These are phyloP conservation scores for Eupithecia subfuscata DNA, from an alignment of 2,888 invertebrate genomes.

Conservation along the genomic window DNA sequence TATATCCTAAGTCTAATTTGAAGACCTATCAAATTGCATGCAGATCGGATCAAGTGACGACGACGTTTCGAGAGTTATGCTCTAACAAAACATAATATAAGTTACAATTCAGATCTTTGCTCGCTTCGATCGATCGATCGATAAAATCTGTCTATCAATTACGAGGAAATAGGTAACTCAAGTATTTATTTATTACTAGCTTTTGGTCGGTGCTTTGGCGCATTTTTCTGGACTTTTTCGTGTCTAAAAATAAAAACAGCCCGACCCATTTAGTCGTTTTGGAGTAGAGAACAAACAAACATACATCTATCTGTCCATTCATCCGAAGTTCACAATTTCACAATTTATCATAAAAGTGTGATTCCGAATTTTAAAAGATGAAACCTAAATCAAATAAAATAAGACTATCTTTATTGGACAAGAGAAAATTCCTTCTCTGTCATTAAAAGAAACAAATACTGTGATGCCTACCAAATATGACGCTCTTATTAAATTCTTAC, in stretches of 20 bases:
- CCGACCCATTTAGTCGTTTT: neutral
- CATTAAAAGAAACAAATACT: slow-evolving; percentile 48
- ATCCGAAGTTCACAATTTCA: neutral
- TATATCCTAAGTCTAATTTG: neutral
- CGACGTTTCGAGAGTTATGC: neutral
- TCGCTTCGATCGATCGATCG: neutral
- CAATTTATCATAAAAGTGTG: neutral
- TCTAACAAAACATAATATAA: neutral
- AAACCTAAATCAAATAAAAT: slow-evolving; percentile 22
- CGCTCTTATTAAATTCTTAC: slow-evolving; percentile 80
- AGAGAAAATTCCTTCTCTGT: slow-evolving; percentile 47
- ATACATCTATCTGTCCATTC: neutral
- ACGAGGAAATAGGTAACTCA: neutral
- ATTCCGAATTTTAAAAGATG: neutral
- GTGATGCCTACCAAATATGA: slow-evolving; percentile 65
- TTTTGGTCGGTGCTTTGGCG: neutral
- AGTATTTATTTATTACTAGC: neutral
- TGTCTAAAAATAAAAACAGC: neutral
- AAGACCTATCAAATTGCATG: too few species aligned
- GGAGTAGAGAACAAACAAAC: neutral
- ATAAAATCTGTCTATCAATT: neutral
- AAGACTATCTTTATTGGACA: slow-evolving; percentile 15
- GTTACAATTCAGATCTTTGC: neutral
- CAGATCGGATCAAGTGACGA: neutral
- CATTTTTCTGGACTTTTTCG: neutral